These are phyloP conservation scores for Tautogolabrus adspersus DNA, from an alignment of 2,113 vertebrate species.

Conservation along the genomic window DNA sequence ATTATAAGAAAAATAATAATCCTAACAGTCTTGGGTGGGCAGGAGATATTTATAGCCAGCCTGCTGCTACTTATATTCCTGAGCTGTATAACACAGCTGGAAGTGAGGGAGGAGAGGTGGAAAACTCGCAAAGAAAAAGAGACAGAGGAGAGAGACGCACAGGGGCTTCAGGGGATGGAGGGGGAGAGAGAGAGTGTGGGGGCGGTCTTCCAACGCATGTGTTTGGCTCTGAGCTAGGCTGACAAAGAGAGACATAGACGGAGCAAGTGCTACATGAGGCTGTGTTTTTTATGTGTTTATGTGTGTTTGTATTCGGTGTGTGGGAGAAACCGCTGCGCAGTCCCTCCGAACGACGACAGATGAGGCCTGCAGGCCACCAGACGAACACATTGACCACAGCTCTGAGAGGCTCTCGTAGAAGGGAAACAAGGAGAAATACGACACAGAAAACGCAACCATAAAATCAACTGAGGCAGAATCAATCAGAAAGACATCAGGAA, in stretches of 20 bases:
- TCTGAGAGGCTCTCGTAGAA: conserved; percentile 59
- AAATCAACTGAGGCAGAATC: background rate
- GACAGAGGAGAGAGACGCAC: conserved; percentile 51
- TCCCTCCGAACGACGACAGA: conserved; percentile 40
- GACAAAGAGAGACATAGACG: conserved; percentile 30
- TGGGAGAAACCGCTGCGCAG: conserved; percentile 61
- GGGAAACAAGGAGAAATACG: conserved; percentile 44
- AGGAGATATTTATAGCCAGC: conserved; percentile 77
- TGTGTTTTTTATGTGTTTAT: conserved; percentile 30
- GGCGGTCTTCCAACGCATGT: conserved; percentile 45
- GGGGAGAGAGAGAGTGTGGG: conserved; percentile 27
- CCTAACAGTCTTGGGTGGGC: conserved; percentile 82
- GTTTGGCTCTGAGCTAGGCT: conserved; percentile 50
- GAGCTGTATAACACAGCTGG: conserved; percentile 77
- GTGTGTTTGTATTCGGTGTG: conserved; percentile 61
- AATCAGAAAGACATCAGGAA: conserved; percentile 5
- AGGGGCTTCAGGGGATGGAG: conserved; percentile 45
- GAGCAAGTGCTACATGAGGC: conserved; percentile 11
- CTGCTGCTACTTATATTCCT: conserved; percentile 77
- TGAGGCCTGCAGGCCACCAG: conserved; percentile 58
- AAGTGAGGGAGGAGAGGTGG: conserved; percentile 67
- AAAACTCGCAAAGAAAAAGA: conserved; percentile 54
- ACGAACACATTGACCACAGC: conserved; percentile 59
- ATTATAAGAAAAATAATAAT: conserved; percentile 82
- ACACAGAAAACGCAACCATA: conserved; percentile 10